Evolutionary conservation across 2,888 invertebrate genomes (phyloP).

Genomic region (Idaea dimidiata): DNA sequence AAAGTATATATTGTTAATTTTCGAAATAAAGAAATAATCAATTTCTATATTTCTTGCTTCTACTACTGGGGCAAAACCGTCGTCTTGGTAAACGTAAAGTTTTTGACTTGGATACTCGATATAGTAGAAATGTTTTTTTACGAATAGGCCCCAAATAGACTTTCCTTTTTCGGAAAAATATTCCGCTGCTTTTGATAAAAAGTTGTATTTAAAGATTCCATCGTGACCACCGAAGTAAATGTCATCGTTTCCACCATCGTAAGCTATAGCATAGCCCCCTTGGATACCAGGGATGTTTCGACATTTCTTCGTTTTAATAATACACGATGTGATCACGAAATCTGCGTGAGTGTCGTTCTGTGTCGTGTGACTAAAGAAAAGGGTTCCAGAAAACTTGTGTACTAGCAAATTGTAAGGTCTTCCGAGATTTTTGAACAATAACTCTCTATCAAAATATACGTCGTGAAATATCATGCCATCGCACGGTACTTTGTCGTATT

Average conservation of each 20-base stretch:
- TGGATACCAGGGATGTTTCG: slow-evolving; percentile 45
- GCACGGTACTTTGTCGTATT: slow-evolving; percentile 38
- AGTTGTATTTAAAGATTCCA: slow-evolving; percentile 70
- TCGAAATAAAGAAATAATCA: slow-evolving; percentile 59
- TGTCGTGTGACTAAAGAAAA: slow-evolving; percentile 66
- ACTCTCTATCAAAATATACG: slow-evolving; percentile 54
- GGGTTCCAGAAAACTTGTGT: slow-evolving; percentile 56
- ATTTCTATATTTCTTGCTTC: slow-evolving; percentile 58
- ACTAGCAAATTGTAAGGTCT: slow-evolving; percentile 59
- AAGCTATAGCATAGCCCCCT: slow-evolving; percentile 65
- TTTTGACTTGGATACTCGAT: slow-evolving; percentile 65
- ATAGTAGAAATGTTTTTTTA: slow-evolving; percentile 62
- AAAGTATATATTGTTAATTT: slow-evolving; percentile 53
- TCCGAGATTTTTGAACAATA: slow-evolving; percentile 46
- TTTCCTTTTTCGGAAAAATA: slow-evolving; percentile 63
- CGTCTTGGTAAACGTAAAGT: slow-evolving; percentile 52
- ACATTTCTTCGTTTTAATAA: slow-evolving; percentile 46
- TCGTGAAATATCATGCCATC: slow-evolving; percentile 58
- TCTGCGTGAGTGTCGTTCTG: slow-evolving; percentile 49
- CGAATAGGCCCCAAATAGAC: slow-evolving; percentile 63
- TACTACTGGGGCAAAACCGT: slow-evolving; percentile 50
- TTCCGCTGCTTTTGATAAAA: slow-evolving; percentile 54
- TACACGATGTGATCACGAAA: slow-evolving; percentile 55
- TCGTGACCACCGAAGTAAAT: slow-evolving; percentile 68
- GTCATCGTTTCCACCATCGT: slow-evolving; percentile 64